A percentile compares a stretch with the other conserved stretches of the same genome.
Evolutionary conservation across 2,888 invertebrate genomes (phyloP).

Genomic region (Eilema sororculum): DNA sequence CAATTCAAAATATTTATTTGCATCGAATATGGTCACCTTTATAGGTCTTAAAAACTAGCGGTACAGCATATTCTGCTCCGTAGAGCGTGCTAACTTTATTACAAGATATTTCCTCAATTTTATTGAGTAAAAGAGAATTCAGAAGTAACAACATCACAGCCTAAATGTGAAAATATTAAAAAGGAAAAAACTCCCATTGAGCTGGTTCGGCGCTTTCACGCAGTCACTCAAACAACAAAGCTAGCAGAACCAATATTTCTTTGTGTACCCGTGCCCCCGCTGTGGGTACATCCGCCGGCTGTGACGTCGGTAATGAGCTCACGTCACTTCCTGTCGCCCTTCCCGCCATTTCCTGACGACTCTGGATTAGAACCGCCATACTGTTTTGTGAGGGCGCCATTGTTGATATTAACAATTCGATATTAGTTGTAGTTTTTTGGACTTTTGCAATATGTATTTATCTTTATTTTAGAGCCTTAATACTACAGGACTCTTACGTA

Average conservation of each 20-base stretch:
- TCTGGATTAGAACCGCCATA: slow-evolving; percentile 1
- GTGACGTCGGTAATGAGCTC: slow-evolving; percentile 39
- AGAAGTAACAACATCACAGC: neutral
- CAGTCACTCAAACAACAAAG: slow-evolving; percentile 11
- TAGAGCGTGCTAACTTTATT: too few relatives aligned
- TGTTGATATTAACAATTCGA: neutral
- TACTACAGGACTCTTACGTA: neutral
- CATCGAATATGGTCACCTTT: too few relatives aligned
- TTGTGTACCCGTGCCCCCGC: slow-evolving; percentile 11
- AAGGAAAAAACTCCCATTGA: neutral
- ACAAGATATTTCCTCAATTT: neutral
- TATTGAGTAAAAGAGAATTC: neutral
- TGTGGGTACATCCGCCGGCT: slow-evolving; percentile 22
- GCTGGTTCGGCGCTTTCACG: neutral
- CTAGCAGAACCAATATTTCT: slow-evolving; percentile 20
- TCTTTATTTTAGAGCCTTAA: too few relatives aligned
- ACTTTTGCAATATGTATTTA: neutral
- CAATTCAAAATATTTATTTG: too few relatives aligned
- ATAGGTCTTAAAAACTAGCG: too few relatives aligned
- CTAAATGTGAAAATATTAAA: neutral
- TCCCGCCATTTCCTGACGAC: slow-evolving; percentile 24
- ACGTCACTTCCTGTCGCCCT: slow-evolving; percentile 28
- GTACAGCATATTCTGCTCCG: too few relatives aligned
- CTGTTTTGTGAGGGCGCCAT: neutral
- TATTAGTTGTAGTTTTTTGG: neutral